phyloP scores from a whole-genome alignment of 2,888 invertebrate species.

The Linnaemya tessellans region DNA sequence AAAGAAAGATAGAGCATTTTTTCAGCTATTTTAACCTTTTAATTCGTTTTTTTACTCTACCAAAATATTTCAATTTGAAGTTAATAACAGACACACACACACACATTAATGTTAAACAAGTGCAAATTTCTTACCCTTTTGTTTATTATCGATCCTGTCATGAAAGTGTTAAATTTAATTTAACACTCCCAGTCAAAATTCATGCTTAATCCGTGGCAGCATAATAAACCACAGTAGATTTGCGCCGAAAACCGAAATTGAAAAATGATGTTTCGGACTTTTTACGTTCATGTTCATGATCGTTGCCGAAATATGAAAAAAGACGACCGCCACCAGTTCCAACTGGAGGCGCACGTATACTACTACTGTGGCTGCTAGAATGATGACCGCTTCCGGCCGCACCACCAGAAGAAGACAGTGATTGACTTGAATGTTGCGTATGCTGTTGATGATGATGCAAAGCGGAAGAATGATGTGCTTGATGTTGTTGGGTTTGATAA shows the following conservation, averaged over 20 bases:
- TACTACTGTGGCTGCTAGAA: slow-evolving; percentile 76
- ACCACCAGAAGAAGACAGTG: slow-evolving; percentile 58
- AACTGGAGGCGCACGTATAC: slow-evolving; percentile 76
- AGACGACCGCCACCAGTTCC: slow-evolving; percentile 79
- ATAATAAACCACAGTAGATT: slow-evolving; percentile 82
- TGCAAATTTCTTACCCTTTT: slow-evolving; percentile 10
- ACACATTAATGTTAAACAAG: no score
- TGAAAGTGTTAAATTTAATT: not conserved
- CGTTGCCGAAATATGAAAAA: slow-evolving; percentile 82
- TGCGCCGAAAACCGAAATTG: slow-evolving; percentile 82
- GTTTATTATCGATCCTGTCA: not conserved
- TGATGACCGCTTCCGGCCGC: slow-evolving; percentile 54
- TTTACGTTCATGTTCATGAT: slow-evolving; percentile 82
- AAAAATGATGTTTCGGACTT: slow-evolving; percentile 83
- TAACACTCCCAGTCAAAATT: not conserved
- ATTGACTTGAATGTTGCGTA: slow-evolving; percentile 56
- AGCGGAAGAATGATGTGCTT: slow-evolving; percentile 69
- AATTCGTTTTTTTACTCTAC: no score
- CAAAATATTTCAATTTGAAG: no score
- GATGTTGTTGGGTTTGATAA: slow-evolving; percentile 74
- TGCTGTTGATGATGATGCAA: slow-evolving; percentile 73
- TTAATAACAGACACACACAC: no score
- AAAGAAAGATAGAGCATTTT: no score
- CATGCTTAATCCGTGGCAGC: slow-evolving; percentile 80
- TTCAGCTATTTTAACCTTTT: no score